Evolutionary conservation across 2,888 invertebrate species (phyloP), one percentile per base, ranked within the genome.

Genomic region (Thera obeliscata): DNA sequence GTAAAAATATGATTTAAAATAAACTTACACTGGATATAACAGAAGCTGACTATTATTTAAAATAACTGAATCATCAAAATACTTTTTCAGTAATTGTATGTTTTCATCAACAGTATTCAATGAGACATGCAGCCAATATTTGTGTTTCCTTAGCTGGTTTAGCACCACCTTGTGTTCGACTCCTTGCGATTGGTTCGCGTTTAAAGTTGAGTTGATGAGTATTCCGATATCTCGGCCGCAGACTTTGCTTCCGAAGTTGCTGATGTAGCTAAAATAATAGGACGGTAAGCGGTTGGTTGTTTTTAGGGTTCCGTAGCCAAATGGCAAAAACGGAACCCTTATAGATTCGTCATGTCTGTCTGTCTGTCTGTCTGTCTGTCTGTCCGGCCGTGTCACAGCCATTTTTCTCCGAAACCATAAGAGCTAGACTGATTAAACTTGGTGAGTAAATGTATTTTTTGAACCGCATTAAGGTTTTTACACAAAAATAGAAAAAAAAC

Each of bases 21-120:
- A 48, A 56, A 85, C 94, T 94, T 88, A 96, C 96, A 91, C 88
- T 6, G 96, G 95, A 89, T 97, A 97, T 12, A 97, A 83, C 6
- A 97, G 83, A 43, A 97, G 83, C 67, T 95, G 95, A 61, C 96
- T 89, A 77, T 95, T 95, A 38, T 91, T 83, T 48, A 90, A 89
- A 73, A 97, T 95, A 48, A 95, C 94, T 4, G 90, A 78, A 61
- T 87, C 84, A 0, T 84, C 76, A 77, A 96, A 97, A 3, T 86
- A 80, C 54, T 87, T 83, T 60, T 90, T 86, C 38, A 97, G 83
- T 80, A 90, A 95, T 38, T 93, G 84, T 58, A 95, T 91, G 61
- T 95, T 95, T 43, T 94, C 92, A 64, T 95, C 89, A 3, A 96
- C 94, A 22, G 94, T 93, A 7, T 90, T 72, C 1, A 96, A 81